These are phyloP conservation scores for Nomada fucata DNA, from an alignment of 2,888 invertebrate genomes.

Conservation along the genomic window DNA sequence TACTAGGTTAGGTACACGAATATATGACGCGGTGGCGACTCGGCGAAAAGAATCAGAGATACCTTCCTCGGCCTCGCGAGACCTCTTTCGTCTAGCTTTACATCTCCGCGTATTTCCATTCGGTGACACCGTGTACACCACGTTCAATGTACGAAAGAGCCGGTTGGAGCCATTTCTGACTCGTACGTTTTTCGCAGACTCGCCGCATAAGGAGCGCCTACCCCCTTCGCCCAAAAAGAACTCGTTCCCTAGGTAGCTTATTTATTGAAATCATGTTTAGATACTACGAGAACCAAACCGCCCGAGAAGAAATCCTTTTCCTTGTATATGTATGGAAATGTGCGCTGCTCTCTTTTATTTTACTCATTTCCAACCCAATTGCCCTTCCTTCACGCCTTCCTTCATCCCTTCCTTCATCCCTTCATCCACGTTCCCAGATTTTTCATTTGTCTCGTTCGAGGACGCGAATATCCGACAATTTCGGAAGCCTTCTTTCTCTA, in stretches of 20 bases:
- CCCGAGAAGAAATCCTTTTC: slow-evolving; percentile 57
- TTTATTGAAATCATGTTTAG: slow-evolving; percentile 83
- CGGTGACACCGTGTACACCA: slow-evolving; percentile 3
- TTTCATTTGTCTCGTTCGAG: background rate
- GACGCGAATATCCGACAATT: background rate
- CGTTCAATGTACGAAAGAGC: background rate
- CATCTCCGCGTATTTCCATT: slow-evolving; percentile 15
- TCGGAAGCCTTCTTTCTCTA: background rate
- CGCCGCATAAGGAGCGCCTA: slow-evolving; percentile 79
- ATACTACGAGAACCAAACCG: slow-evolving; percentile 70
- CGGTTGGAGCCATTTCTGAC: slow-evolving; percentile 37
- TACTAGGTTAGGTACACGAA: slow-evolving; percentile 76
- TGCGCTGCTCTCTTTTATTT: slow-evolving; percentile 68
- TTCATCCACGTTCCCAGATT: background rate
- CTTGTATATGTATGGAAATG: slow-evolving; percentile 65
- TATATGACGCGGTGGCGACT: slow-evolving; percentile 78
- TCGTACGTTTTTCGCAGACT: slow-evolving; percentile 70
- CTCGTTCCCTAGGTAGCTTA: slow-evolving; percentile 82
- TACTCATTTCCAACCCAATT: slow-evolving; percentile 47
- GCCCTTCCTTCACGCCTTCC: slow-evolving; percentile 3
- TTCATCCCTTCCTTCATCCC: background rate
- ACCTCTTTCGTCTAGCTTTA: slow-evolving; percentile 38
- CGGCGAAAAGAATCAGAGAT: slow-evolving; percentile 57
- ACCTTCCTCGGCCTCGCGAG: slow-evolving; percentile 14
- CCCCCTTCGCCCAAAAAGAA: slow-evolving; percentile 72